Evolutionary conservation across 1,140 invertebrate species (phyloP).

Genomic region (Ceratoteleas bidentatus): DNA sequence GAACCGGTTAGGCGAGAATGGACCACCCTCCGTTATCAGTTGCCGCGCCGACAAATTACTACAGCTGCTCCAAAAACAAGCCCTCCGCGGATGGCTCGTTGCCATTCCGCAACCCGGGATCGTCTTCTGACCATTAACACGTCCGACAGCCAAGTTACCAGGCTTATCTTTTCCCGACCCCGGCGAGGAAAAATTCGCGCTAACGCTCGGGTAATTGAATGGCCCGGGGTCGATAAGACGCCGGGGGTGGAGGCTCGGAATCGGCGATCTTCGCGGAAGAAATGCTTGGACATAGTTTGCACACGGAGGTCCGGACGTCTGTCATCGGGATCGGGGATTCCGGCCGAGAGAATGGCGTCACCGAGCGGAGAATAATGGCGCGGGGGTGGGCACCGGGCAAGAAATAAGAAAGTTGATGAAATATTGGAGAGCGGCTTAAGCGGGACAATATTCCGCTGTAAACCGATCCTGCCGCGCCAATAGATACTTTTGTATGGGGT

Average conservation of each 20-base stretch:
- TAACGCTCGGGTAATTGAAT: constrained; percentile 35
- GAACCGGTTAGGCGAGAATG: constrained; percentile 77
- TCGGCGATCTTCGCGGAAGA: too few species aligned
- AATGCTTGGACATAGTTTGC: constrained; percentile 75
- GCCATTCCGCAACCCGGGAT: constrained; percentile 64
- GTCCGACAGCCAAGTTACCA: constrained; percentile 63
- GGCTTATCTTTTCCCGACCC: constrained; percentile 63
- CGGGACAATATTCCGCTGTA: constrained; percentile 80
- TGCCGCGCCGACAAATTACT: constrained; percentile 80
- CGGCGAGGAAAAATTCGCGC: constrained; percentile 45
- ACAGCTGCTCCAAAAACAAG: constrained; percentile 73
- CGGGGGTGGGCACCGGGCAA: constrained; percentile 44
- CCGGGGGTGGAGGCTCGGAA: too few species aligned
- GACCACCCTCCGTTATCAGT: constrained; percentile 79
- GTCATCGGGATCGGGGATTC: constrained; percentile 64
- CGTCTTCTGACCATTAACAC: constrained; percentile 68
- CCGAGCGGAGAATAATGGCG: constrained; percentile 14
- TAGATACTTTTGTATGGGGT: constrained; percentile 72
- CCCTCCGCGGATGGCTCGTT: constrained; percentile 62
- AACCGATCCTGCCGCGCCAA: constrained; percentile 75
- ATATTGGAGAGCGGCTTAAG: constrained; percentile 80
- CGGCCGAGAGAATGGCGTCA: constrained; percentile 41
- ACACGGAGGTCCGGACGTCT: constrained; percentile 64
- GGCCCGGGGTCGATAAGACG: too few species aligned
- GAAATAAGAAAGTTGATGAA: constrained; percentile 80